A percentile compares a stretch with the other conserved stretches of the same genome.
Conservation (phyloP, 1,140 invertebrate genomes). For the Drosophila lowei region DNA sequence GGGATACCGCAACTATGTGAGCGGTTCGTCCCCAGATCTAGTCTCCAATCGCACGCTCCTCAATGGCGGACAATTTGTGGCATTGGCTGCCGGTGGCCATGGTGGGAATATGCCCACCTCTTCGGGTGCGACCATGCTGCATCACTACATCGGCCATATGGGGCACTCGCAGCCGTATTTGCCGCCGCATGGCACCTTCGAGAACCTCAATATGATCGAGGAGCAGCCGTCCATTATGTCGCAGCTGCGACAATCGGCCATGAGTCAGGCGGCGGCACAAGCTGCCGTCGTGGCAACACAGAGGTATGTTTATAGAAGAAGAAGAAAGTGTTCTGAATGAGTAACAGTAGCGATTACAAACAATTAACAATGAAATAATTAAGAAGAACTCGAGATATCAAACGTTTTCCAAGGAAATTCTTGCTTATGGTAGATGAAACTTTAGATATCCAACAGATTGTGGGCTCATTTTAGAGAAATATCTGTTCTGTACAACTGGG, state of each 20-base stretch:
- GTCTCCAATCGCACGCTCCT: slow-evolving; percentile 87
- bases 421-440: too few relatives aligned
- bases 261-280: slow-evolving; percentile 65
- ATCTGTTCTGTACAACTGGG: too few relatives aligned
- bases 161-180: slow-evolving; percentile 84
- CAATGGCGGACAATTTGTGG: slow-evolving; percentile 77
- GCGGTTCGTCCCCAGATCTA: slow-evolving; percentile 90
- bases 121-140: slow-evolving; percentile 73
- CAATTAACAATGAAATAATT: too few relatives aligned
- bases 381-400: too few relatives aligned
- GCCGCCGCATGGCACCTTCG: slow-evolving; percentile 87
- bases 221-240: slow-evolving; percentile 84
- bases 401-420: too few relatives aligned
- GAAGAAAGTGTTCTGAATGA: too few relatives aligned
- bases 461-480: too few relatives aligned
- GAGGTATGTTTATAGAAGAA: slow-evolving; percentile 38
- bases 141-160: slow-evolving; percentile 79
- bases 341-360: too few relatives aligned
- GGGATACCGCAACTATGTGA: slow-evolving; percentile 86
- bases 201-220: slow-evolving; percentile 85
- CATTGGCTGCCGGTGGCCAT: slow-evolving; percentile 39
- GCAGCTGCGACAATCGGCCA: slow-evolving; percentile 73
- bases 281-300: slow-evolving; percentile 49
- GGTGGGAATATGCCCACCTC: slow-evolving; percentile 67
- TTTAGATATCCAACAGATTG: too few relatives aligned